phyloP scores from a whole-genome alignment of 2,888 invertebrate genomes.

The Apodemia mormo region DNA sequence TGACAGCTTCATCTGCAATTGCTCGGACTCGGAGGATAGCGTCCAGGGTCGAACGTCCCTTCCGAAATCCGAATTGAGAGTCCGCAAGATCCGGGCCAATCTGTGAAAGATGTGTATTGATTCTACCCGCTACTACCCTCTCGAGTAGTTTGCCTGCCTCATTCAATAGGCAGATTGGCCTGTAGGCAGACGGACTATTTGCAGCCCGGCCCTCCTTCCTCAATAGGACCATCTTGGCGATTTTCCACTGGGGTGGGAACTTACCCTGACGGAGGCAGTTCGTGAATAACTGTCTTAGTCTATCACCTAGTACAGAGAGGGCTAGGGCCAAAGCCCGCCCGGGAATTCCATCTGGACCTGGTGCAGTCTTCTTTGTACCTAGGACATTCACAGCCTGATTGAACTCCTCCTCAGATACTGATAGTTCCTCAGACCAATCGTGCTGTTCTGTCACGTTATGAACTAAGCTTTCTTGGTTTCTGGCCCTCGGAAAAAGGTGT shows the following conservation, averaged over 20 bases:
- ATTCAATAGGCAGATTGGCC: too few relatives aligned
- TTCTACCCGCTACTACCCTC: too few relatives aligned
- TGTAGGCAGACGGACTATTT: too few relatives aligned
- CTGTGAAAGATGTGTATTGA: background rate
- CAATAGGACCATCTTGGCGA: background rate
- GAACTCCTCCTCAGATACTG: background rate
- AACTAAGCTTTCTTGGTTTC: too few relatives aligned
- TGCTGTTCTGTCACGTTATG: background rate
- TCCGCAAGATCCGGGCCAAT: background rate
- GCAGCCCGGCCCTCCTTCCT: too few relatives aligned
- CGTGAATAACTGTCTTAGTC: background rate
- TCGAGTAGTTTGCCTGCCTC: too few relatives aligned
- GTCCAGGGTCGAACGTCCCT: background rate
- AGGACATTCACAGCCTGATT: conserved; percentile 11
- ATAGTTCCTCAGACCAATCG: background rate
- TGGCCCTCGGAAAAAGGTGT: too few relatives aligned
- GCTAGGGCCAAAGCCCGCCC: conserved; percentile 24
- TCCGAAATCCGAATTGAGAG: background rate
- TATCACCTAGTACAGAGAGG: background rate
- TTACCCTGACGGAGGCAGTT: background rate
- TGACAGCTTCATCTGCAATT: too few relatives aligned
- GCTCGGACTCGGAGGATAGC: background rate
- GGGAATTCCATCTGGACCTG: conserved; percentile 29
- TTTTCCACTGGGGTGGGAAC: background rate
- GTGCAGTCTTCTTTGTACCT: conserved; percentile 24